Base-by-base conservation (phyloP, 2,113 vertebrate genomes). In the Coreoperca whiteheadi region DNA sequence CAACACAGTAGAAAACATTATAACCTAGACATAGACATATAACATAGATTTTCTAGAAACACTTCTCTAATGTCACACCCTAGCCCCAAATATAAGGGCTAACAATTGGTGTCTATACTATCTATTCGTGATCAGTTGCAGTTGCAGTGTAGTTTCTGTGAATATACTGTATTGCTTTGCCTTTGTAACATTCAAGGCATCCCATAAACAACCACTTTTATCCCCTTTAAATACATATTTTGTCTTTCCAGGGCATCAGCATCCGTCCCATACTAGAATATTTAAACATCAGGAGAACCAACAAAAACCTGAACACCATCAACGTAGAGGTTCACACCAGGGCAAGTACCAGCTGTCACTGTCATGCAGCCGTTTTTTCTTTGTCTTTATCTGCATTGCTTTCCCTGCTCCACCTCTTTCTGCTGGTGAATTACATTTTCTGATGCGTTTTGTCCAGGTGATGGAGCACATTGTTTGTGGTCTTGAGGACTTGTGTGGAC, bases 401-500 rank as follows among this genome's bases (percentile, higher is more conserved):
- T 48, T 48, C 43, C 43, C 14, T 3, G 16, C 48, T 46, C 43
- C 16, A 43, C 2, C 32, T 46, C 3, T 28, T n/a, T 28, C 23
- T 30, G 8, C 37, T 25, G 15, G 2, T 60, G 41, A 68, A 32
- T 50, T 0, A 14, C 16, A 28, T 6, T 71, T 23, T n/a, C 8
- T 18, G 11, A 69, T 32, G 10, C 54, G 30, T 79, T 77, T 10
- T 64, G 1, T 92, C 74, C 84, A 99, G 98, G 93, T 96, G 87
- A 97, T 99, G 92, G 98, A 99, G 84, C 98, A 99, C 0, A 91
- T 97, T 71, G 93, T 97, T 83, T 95, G 95, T 67, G 98, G 97
- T 5, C 94, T 99, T 87, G 97, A 99, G 94, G 97, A 99, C 85
- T 93, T 99, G 0, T 99, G 98, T 79, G 98, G 98, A 90, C 98